phyloP scores from a whole-genome alignment of 2,797 vertebrate species.

The Lophura swinhoii region DNA sequence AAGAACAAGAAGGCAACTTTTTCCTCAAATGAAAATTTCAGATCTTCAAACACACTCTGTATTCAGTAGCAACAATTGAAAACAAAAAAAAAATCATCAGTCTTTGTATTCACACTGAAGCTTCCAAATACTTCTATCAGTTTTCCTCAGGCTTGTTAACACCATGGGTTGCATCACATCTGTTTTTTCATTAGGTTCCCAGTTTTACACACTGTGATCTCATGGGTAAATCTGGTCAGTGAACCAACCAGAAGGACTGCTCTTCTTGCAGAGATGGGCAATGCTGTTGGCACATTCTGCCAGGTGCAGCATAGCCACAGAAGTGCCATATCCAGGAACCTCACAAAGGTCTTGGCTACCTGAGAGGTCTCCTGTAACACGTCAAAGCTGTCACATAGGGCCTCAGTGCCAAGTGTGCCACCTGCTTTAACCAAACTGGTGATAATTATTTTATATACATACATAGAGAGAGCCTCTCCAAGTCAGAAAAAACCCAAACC shows the following conservation, averaged over 20 bases:
- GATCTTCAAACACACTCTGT: neutral
- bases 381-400: neutral
- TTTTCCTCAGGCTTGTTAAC: neutral
- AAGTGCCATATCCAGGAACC: neutral
- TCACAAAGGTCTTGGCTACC: neutral
- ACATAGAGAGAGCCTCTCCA: neutral
- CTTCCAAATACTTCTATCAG: neutral
- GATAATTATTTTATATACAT: neutral
- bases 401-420: neutral
- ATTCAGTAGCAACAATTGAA: constrained; percentile 22
- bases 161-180: accelerated
- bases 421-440: neutral
- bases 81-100: neutral
- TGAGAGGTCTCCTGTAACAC: neutral
- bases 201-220: neutral
- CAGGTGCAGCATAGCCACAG: accelerated
- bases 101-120: neutral
- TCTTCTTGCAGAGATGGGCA: neutral
- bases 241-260: neutral
- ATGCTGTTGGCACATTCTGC: neutral
- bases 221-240: neutral
- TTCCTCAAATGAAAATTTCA: constrained; percentile 51
- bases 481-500: neutral
- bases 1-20: constrained; percentile 35
- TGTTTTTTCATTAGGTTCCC: neutral